These are phyloP conservation scores for Nautilus pompilius DNA, from an alignment of 1,140 invertebrate species.

Conservation along the genomic window DNA sequence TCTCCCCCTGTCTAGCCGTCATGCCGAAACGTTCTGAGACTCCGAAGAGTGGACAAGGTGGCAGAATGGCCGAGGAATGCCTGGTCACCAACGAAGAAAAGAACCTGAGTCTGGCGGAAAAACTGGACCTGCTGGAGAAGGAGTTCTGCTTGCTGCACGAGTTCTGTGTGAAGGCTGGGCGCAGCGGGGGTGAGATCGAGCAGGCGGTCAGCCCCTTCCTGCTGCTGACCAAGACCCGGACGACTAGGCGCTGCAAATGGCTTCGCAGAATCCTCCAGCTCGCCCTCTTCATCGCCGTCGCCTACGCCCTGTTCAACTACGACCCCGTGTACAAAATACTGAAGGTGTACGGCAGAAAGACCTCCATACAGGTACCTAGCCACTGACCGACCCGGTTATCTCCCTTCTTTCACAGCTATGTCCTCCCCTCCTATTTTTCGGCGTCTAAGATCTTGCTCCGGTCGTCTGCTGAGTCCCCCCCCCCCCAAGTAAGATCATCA, in stretches of 20 bases:
- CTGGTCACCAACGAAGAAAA: slow-evolving; percentile 1
- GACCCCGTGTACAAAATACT: slow-evolving; percentile 2
- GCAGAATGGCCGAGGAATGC: neutral
- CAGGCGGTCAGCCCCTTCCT: neutral
- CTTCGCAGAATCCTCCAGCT: neutral
- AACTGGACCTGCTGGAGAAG: neutral
- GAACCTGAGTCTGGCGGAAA: neutral
- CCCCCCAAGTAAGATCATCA: no score
- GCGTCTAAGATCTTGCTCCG: no score
- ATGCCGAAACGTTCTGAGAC: no score
- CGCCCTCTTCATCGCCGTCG: neutral
- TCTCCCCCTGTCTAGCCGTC: no score
- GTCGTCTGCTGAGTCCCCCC: no score
- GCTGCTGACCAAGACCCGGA: neutral
- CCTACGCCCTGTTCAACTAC: neutral
- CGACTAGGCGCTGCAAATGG: neutral
- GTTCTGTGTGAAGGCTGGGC: neutral
- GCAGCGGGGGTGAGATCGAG: neutral
- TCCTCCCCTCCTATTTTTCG: no score
- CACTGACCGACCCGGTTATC: no score
- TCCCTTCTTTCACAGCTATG: no score
- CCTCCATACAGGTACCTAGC: slow-evolving; percentile 1
- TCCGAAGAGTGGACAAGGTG: neutral
- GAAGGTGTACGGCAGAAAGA: neutral
- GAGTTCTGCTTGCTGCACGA: slow-evolving; percentile 3